Conservation (phyloP, 2,797 vertebrate species). For the Manis javanica region DNA sequence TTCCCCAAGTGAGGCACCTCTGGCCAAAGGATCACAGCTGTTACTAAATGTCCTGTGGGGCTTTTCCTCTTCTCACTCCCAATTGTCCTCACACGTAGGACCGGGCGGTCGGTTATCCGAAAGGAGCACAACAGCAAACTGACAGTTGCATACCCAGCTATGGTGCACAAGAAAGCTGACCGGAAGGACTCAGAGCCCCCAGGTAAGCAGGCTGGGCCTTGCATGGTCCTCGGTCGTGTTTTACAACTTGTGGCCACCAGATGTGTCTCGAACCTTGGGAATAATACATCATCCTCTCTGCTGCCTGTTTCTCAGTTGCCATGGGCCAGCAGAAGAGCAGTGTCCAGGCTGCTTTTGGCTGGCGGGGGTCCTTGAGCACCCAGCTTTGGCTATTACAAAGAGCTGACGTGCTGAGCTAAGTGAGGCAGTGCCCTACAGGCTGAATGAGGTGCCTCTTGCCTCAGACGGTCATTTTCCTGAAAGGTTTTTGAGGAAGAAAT, state of each 20-base stretch:
- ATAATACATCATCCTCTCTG: not conserved
- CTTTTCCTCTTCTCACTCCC: not conserved
- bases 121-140: conserved; percentile 97
- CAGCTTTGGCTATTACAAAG: not conserved
- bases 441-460: not conserved
- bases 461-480: not conserved
- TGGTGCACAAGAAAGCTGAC: conserved; percentile 71
- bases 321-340: no score
- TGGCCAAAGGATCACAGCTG: not conserved
- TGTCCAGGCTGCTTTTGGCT: not conserved
- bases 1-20: not conserved
- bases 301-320: not conserved
- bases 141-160: conserved; percentile 89
- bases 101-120: conserved; percentile 88
- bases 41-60: not conserved
- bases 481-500: not conserved
- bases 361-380: no score
- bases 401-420: accelerated
- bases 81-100: conserved; percentile 79
- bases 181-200: not conserved
- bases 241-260: not conserved
- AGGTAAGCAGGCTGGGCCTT: conserved; percentile 49
- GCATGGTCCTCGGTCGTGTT: not conserved
- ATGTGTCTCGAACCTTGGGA: not conserved
- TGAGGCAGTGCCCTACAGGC: not conserved